Percentiles rank a stretch among this genome's conserved stretches.
Evolutionary conservation across 2,797 vertebrate genomes (phyloP).

Genomic region (Pangasius mekongensis): DNA sequence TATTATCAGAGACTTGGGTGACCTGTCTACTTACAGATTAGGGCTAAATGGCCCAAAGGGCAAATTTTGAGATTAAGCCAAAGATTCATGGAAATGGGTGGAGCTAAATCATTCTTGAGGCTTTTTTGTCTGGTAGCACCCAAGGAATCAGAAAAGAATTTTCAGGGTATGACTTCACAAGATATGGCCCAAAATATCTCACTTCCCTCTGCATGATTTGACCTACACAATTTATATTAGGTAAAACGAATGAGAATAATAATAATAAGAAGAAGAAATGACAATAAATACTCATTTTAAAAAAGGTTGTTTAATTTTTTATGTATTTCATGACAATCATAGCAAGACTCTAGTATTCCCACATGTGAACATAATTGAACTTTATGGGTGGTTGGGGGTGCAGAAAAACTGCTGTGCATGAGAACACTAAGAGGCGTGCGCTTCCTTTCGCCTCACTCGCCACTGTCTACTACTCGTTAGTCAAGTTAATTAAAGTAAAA

Average conservation of each 20-base stretch:
- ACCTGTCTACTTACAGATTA: no score
- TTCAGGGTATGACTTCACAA: not conserved
- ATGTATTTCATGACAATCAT: not conserved
- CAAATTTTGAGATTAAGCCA: no score
- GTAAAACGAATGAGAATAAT: not conserved
- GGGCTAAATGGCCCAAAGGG: no score
- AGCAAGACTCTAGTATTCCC: not conserved
- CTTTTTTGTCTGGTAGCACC: no score
- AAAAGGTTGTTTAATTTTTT: not conserved
- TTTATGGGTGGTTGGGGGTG: no score
- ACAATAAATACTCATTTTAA: not conserved
- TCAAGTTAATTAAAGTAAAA: not conserved
- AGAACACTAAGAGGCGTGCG: no score
- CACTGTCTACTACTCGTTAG: not conserved
- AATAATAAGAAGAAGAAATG: no score
- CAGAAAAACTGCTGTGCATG: no score
- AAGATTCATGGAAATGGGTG: not conserved
- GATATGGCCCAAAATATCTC: not conserved
- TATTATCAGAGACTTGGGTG: no score
- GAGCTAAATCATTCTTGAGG: no score
- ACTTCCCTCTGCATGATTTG: not conserved
- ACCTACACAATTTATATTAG: not conserved
- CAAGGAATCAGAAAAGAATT: not conserved
- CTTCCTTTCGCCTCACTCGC: not conserved
- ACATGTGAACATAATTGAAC: not conserved